phyloP scores from a whole-genome alignment of 2,888 invertebrate species.

The Oscheius sp. region DNA sequence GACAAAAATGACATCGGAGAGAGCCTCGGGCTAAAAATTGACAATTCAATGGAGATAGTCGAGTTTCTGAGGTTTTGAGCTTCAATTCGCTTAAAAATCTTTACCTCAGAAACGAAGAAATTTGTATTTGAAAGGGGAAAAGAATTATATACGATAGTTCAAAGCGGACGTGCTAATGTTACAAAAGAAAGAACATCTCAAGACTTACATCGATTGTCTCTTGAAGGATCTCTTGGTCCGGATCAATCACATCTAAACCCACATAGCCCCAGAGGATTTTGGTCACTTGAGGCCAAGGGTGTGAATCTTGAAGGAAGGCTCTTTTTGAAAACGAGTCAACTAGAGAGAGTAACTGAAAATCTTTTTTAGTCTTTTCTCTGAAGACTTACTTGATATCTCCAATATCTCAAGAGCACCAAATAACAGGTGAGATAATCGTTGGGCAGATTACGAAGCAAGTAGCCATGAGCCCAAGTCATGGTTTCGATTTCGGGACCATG shows the following conservation, averaged over 20 bases:
- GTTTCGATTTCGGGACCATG: slow-evolving; percentile 11
- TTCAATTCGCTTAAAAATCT: too few relatives aligned
- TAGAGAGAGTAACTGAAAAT: slow-evolving; percentile 4
- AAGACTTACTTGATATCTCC: slow-evolving; percentile 47
- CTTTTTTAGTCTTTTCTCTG: too few relatives aligned
- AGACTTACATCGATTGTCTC: slow-evolving; percentile 32
- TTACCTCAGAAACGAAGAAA: too few relatives aligned
- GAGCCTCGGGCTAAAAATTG: slow-evolving; percentile 37
- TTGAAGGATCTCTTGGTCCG: slow-evolving; percentile 37
- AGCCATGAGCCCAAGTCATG: slow-evolving; percentile 47
- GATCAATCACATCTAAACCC: slow-evolving; percentile 30
- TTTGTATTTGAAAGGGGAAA: too few relatives aligned
- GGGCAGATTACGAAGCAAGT: slow-evolving; percentile 53
- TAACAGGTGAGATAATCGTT: slow-evolving; percentile 52
- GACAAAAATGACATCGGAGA: slow-evolving; percentile 57
- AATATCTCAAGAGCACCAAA: slow-evolving; percentile 53
- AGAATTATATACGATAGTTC: too few relatives aligned
- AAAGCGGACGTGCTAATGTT: too few relatives aligned
- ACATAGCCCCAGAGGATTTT: slow-evolving; percentile 32
- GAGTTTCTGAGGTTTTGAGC: not conserved
- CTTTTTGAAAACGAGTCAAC: not conserved
- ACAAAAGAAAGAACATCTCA: slow-evolving; percentile 1
- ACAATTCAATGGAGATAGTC: too few relatives aligned
- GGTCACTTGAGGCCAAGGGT: slow-evolving; percentile 37
- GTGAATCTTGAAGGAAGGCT: slow-evolving; percentile 4